Evolutionary conservation across 2,113 vertebrate species (phyloP), one percentile per base, ranked within the genome.

Genomic region (Promerops cafer): DNA sequence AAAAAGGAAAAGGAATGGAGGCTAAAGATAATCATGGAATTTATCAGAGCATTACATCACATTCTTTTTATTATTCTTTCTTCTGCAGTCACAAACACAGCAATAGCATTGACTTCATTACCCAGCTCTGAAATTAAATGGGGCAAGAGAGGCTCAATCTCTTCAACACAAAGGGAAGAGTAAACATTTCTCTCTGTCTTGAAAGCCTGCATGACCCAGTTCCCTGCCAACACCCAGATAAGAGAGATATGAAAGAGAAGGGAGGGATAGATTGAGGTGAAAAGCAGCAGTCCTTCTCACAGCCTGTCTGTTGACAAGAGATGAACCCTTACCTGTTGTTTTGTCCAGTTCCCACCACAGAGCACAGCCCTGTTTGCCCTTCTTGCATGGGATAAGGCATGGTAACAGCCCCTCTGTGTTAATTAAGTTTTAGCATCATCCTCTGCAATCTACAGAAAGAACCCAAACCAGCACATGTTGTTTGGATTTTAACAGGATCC

Each of bases 21-120:
- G 13, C 68, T 83, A 37, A 86, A 96, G 78, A 77, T 79, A 95
- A 89, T 71, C 1, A 75, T 68, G 63, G 86, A 83, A 90, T 96
- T 96, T 94, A 94, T 93, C 94, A 88, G 91, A 90, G 82, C 71
- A 89, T 95, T 92, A 65, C 82, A 90, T 93, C 91, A 90, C 60
- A 13, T 83, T 82, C 9, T 77, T 95, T 85, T 82, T 76, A n/a
- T 83, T 68, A 69, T 63, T 30, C 21, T 70, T 79, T 93, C 60
- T 93, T 87, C 71, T 85, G 45, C 30, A 85, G 74, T 79, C 77
- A 89, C 40, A 93, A 83, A 66, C 54, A 78, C 22, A 94, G 53
- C 49, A 88, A 47, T 56, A 86, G 22, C 54, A 33, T 6, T 74
- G 83, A 50, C 53, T 94, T 94, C 75, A 71, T 95, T 96, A 90